Evolutionary conservation across 2,888 invertebrate genomes (phyloP), one percentile per base, ranked within the genome.

Genomic region (Shargacucullia verbasci): DNA sequence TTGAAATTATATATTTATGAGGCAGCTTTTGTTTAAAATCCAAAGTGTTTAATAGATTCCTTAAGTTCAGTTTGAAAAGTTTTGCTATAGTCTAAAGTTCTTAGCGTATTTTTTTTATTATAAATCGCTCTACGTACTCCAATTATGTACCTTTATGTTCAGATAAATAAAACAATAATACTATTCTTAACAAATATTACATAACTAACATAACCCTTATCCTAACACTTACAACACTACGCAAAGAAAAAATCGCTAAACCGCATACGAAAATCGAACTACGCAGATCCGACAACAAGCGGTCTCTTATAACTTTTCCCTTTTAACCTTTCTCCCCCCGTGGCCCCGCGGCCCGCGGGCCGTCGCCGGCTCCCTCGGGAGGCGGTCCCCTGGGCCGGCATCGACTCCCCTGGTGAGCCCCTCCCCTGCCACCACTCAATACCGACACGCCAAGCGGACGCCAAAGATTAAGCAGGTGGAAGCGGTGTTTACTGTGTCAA

Each of bases 251-350:
- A 80, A 73, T 79, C 79, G 79, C 75, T 73, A 86, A 85, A 84
- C 81, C 84, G 83, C 84, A 89, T 87, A 86, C 84, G 85, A 83
- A 87, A 89, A 90, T 88, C 90, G 90, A 89, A 86, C 85, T 85
- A 86, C 88, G 86, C 87, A 87, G 94, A 84, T 84, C 88, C 87
- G 87, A 89, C 91, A 91, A 91, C 92, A 90, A 91, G 91, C 91
- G 91, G 91, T 92, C 93, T 90, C 91, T 93, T 93, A 92, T 92
- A 92, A 93, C 92, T 93, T 93, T 92, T 92, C 92, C 93, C 93
- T 93, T 93, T 93, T 92, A 93, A 92, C 93, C 93, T 93, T 93
- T 91, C 89, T 83, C 86, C 85, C 81, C 82, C 77, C 75, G 64
- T 66, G 63, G 67, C 70, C 77, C 77, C 68, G 78, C 79, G 66